Base-by-base conservation (phyloP, 2,888 invertebrate species). In the Elysia crispata region DNA sequence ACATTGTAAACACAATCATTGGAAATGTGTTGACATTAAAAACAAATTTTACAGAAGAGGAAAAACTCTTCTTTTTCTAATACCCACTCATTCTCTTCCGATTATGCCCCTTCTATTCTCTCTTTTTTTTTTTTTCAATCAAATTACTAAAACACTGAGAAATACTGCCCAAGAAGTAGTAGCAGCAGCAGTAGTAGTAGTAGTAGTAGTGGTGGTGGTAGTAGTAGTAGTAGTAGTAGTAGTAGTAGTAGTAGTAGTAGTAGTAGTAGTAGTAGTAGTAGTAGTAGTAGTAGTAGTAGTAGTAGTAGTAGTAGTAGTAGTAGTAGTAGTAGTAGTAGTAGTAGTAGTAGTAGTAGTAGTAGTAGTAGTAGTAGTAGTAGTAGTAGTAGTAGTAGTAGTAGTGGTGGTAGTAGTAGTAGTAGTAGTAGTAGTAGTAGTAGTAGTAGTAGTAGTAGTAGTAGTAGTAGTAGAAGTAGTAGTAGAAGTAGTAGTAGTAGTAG, bases 241-340 rank as follows among this genome's bases (percentile, higher is more conserved):
- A 64, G 25, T 25, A 64, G 25, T 64, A 64, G 64, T 25, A 64
- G 64, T 64, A 64, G 64, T 64, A 64, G 64, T 64, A 64, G 64
- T 64, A 64, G 64, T 64, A 64, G 64, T 64, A 64, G 64, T 64
- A 64, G 64, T 64, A 64, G 64, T 64, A 64, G 64, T 64, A 64
- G 64, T 64, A 64, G 64, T 64, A 64, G 64, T 64, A 64, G 64
- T 64, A 64, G 64, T 64, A 64, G 64, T 64, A 64, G 64, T 64
- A 64, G 64, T 64, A 64, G 64, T 64, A 64, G 64, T 64, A 64
- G 64, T 64, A 64, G 64, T 64, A 64, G 64, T 64, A 64, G 64
- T 64, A 64, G 64, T 64, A 64, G 64, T 64, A 64, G 64, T 64
- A 64, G 64, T 64, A 64, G 64, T 64, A 64, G 64, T 64, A 64